Percentiles rank a stretch among this genome's conserved stretches.
Evolutionary conservation across 2,797 vertebrate species (phyloP).

Genomic region (Synanceia verrucosa): DNA sequence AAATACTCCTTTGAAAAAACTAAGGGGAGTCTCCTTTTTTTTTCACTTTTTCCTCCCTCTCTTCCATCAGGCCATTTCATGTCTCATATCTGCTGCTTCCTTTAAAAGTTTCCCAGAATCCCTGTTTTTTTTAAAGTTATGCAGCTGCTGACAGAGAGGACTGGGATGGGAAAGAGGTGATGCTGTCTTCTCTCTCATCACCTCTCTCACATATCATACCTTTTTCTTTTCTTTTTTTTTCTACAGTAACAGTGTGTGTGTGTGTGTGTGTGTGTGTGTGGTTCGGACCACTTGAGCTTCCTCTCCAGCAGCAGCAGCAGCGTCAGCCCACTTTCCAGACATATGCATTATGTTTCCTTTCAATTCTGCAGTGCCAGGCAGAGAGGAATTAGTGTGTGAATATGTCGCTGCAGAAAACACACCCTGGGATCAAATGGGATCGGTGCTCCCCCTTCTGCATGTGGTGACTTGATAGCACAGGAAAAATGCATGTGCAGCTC

Average conservation of each 20-base stretch:
- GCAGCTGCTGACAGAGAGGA: slow-evolving; percentile 38
- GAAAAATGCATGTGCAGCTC: background rate
- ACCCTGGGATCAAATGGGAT: slow-evolving; percentile 31
- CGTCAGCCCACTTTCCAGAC: slow-evolving; percentile 28
- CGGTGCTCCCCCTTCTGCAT: slow-evolving; percentile 8
- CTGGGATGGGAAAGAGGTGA: slow-evolving; percentile 6
- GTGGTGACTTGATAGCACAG: background rate
- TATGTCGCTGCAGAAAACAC: slow-evolving; percentile 16
- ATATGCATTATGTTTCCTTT: slow-evolving; percentile 21
- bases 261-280: too few species aligned
- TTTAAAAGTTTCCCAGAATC: slow-evolving; percentile 51
- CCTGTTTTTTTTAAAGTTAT: slow-evolving; percentile 47
- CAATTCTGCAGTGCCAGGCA: slow-evolving; percentile 19
- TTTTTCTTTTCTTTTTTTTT: slow-evolving; percentile 30
- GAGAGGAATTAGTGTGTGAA: slow-evolving; percentile 10
- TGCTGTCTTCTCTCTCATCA: slow-evolving; percentile 37
- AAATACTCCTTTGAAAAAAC: background rate
- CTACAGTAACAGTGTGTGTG: too few species aligned
- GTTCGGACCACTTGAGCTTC: slow-evolving; percentile 29
- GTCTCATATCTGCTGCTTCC: slow-evolving; percentile 38
- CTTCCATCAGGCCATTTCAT: slow-evolving; percentile 36
- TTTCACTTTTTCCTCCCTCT: background rate
- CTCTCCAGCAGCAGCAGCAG: slow-evolving; percentile 28
- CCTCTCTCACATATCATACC: slow-evolving; percentile 29
- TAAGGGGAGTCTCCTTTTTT: background rate